Evolutionary conservation across 2,113 vertebrate genomes (phyloP), one percentile per base, ranked within the genome.

Genomic region (Cacatua alba): DNA sequence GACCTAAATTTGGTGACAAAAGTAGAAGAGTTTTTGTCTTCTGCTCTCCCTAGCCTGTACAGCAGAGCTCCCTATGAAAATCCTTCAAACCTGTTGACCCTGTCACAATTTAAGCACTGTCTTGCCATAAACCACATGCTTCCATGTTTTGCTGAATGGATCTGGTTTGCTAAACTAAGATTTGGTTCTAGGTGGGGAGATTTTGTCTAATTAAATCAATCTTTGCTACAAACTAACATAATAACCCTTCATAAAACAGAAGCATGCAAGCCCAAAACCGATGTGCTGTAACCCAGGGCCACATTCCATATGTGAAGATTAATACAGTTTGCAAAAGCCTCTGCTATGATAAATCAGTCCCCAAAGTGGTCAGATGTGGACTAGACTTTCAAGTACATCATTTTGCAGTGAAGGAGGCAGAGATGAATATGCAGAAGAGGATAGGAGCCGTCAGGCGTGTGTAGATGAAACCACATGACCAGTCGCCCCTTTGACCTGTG

Each of bases 381-480:
- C 68, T 24, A 92, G 95, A 96, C 88, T 97, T 95, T 91, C 92
- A 95, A 95, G 83, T 90, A 86, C 81, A 93, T 93, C 75, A 82
- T 92, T 97, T 94, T 91, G 75, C 72, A 84, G 80, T 16, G 80
- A 92, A 94, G 90, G 88, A 86, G 70, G 62, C 20, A 1, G 92
- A 5, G 1, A 96, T 96, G 95, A 96, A 96, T 95, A 95, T 91
- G 89, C 92, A 92, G 92, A 95, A 94, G 91, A 89, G 83, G 85
- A 94, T 20, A 59, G 80, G 65, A 94, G 87, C 95, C 95, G 96
- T 92, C 85, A 93, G 78, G 78, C 28, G 17, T 1, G 6, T 13
- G 52, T 15, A 77, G 82, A 96, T 93, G 68, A 64, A 74, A 2
- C 44, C 91, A 76, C 4, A 9, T 95, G 95, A 71, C 44, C 46